Evolutionary conservation across 2,888 invertebrate genomes (phyloP).

Genomic region (Lasioglossum morio): DNA sequence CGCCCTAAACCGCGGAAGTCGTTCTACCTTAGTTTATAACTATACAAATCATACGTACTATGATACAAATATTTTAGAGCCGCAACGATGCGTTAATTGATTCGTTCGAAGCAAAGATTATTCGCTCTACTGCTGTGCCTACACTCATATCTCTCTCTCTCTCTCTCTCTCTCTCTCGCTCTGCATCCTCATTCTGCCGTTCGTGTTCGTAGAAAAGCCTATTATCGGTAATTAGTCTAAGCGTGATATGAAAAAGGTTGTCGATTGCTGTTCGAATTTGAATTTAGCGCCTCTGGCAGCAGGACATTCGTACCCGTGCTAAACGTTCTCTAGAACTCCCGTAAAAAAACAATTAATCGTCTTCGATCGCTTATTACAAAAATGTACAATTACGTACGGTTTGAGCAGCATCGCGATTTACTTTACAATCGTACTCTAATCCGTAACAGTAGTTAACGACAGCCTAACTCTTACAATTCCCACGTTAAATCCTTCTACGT

Average conservation of each 20-base stretch:
- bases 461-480: conserved; percentile 42
- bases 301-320: conserved; percentile 36
- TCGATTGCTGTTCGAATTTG: neutral
- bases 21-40: conserved; percentile 36
- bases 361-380: conserved; percentile 59
- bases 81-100: conserved; percentile 49
- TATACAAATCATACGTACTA: conserved; percentile 52
- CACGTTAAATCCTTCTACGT: conserved; percentile 44
- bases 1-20: conserved; percentile 29
- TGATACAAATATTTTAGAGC: conserved; percentile 58
- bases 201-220: conserved; percentile 12
- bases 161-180: no score
- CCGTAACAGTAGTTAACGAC: conserved; percentile 63
- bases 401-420: conserved; percentile 68
- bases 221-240: conserved; percentile 3
- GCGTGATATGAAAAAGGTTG: conserved; percentile 18
- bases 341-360: conserved; percentile 53
- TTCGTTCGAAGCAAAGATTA: conserved; percentile 45
- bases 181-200: neutral
- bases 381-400: conserved; percentile 59
- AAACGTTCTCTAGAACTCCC: conserved; percentile 44
- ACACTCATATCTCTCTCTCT: neutral
- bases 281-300: conserved; percentile 38
- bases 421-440: conserved; percentile 63
- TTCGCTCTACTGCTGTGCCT: conserved; percentile 23